phyloP scores from a whole-genome alignment of 2,113 vertebrate genomes.

The Ciconia maguari region DNA sequence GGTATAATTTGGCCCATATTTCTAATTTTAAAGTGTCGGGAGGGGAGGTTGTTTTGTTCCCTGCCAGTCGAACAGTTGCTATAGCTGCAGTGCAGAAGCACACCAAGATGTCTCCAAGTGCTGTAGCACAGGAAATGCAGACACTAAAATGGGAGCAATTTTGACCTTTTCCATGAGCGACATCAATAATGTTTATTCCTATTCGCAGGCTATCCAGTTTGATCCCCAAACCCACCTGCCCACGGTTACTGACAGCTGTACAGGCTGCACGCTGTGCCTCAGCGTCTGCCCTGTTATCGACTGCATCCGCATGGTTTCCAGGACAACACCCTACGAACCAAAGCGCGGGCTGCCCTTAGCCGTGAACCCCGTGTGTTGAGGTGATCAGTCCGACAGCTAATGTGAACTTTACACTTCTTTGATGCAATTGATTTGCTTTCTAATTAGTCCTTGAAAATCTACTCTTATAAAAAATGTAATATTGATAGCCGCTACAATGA shows the following conservation, averaged over 20 bases:
- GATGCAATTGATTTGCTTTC: conserved; percentile 59
- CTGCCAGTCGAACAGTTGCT: conserved; percentile 55
- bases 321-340: conserved; percentile 84
- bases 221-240: conserved; percentile 90
- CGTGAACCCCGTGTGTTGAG: conserved; percentile 75
- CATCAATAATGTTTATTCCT: conserved; percentile 63
- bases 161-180: conserved; percentile 46
- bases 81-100: conserved; percentile 25
- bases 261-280: conserved; percentile 89
- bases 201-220: conserved; percentile 89
- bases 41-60: not conserved
- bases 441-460: conserved; percentile 64
- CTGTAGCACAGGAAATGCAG: not conserved
- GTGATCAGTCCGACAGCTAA: conserved; percentile 33
- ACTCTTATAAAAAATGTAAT: conserved; percentile 33
- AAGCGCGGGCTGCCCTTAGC: conserved; percentile 86
- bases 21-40: not conserved
- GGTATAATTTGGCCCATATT: not conserved
- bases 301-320: conserved; percentile 93
- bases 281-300: conserved; percentile 93
- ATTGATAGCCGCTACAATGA: conserved; percentile 24
- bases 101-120: not conserved
- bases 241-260: conserved; percentile 84
- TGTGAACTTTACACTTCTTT: conserved; percentile 8
- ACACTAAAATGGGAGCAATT: not conserved